These are phyloP conservation scores for Amphiprion ocellaris DNA, from an alignment of 2,113 vertebrate species.

Conservation along the genomic window DNA sequence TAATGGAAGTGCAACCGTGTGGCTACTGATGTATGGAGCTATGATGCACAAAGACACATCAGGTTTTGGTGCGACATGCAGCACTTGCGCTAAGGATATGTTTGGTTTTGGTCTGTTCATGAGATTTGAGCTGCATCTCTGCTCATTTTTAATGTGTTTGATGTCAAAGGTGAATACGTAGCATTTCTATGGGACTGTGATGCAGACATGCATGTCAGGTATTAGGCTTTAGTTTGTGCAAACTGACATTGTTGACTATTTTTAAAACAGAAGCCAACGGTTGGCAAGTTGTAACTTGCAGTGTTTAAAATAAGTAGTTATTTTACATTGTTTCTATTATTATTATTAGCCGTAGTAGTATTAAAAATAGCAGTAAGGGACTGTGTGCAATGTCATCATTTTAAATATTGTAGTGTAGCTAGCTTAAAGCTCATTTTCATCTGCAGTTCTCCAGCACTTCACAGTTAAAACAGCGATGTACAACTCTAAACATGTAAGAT, in stretches of 20 bases:
- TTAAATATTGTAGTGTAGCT: slow-evolving; percentile 12
- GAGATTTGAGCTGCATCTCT: slow-evolving; percentile 10
- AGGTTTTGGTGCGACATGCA: no score
- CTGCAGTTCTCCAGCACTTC: slow-evolving; percentile 2
- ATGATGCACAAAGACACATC: background rate
- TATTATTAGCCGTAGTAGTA: background rate
- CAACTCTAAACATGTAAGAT: slow-evolving; percentile 1
- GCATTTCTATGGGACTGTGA: slow-evolving; percentile 28
- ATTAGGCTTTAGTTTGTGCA: slow-evolving; percentile 29
- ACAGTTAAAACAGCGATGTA: background rate
- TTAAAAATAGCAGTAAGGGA: slow-evolving; percentile 25
- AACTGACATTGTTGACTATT: background rate
- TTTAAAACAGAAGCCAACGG: slow-evolving; percentile 7
- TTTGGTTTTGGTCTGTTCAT: slow-evolving; percentile 10
- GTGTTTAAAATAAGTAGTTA: background rate
- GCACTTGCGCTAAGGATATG: background rate
- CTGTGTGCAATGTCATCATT: slow-evolving; percentile 26
- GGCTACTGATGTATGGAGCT: slow-evolving; percentile 11
- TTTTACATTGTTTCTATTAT: slow-evolving; percentile 5
- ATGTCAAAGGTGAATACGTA: slow-evolving; percentile 24
- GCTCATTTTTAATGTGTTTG: slow-evolving; percentile 11
- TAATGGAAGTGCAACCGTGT: background rate
- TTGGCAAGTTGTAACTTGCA: background rate
- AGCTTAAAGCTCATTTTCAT: slow-evolving; percentile 16
- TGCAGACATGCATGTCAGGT: slow-evolving; percentile 5